Base-by-base conservation (phyloP, 2,113 vertebrate species). In the Jaculus jaculus region DNA sequence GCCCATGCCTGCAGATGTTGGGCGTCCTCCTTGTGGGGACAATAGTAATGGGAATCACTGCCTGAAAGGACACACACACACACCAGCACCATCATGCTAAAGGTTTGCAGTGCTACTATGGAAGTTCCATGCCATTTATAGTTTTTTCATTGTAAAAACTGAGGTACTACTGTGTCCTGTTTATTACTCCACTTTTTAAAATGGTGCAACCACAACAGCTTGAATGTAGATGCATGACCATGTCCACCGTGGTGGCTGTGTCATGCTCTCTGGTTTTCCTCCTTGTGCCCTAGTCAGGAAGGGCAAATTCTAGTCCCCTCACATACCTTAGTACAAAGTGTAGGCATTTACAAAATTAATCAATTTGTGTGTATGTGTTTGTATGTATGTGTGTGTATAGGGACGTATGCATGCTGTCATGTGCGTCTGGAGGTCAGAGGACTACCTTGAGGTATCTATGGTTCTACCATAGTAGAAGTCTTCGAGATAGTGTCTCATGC, bases 21-120 rank as follows among this genome's bases (percentile, higher is more conserved):
- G 78, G 73, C 17, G 32, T 28, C 13, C 26, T 12, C 21, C 66
- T 63, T 0, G 9, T 26, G 58, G 34, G 28, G 42, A 79, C 47
- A 13, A 0, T 11, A 63, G 5, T 51, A 10, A 39, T 10, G 15
- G 42, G 20, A 42, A 3, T 20, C 20, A 5, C 12, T 51, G 80
- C 66, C 2, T 37, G 37, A 84, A 24, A 39, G n/a, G 80, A 24
- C 51, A 8, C 13, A 68, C 18, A 10, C 58, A 58, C 3, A 0
- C 23, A 8, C 12, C 65, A 68, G 90, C 7, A 23, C 12, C 3
- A 10, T 66, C 54, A 84, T 17, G 3, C n/a, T 42, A 63, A 58
- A 69, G 61, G 34, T 1, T 69, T 28, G 61, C 21, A 32, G 2
- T 0, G 2, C 15, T 8, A 17, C 0, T 1, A 47, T 2, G 39